Evolutionary conservation across 2,113 vertebrate species (phyloP), one percentile per base, ranked within the genome.

Genomic region (human): DNA sequence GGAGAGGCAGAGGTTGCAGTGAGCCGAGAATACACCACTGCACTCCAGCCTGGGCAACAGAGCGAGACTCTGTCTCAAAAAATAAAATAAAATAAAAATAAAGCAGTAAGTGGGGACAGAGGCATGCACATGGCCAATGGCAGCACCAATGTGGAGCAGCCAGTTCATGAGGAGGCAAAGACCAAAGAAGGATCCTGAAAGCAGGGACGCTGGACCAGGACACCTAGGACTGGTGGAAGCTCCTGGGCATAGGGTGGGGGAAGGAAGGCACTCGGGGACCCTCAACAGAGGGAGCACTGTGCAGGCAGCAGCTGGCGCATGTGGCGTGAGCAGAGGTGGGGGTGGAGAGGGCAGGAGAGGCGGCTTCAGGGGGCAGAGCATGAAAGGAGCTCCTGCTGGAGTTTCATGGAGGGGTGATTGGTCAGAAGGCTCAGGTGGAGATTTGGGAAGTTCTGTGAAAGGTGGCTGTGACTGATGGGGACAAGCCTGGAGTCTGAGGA

Each of bases 221-320:
- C 22, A 20, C 78, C 40, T 8, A 14, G 1, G 8, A 20, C 40
- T 0, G 43, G 35, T 0, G 18, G 59, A 52, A n/a, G n/a, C 38
- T 32, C 25, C 0, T 2, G 5, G 17, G 40, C 14, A 8, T 40
- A 76, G 61, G 45, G 40, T 8, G 10, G 75, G 10, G 14, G 7
- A 2, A 43, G n/a, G 23, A 11, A 10, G 35, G 55, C 59, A 7
- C 61, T 61, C 8, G 16, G 48, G 35, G 3, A 30, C 25, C 45
- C 52, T 73, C 11, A 43, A 61, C 45, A 16, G 18, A 25, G 7
- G 64, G 16, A 16, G 38, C 14, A 27, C 6, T 11, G 66, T 20
- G 13, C 20, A 10, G 35, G 40, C 27, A 1, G 1, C 4, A 30
- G 78, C 57, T 18, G 30, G 48, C 0, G 73, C 2, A 11, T 1